These are phyloP conservation scores for Nymphalis c-album DNA, from an alignment of 2,888 invertebrate genomes.

Conservation along the genomic window DNA sequence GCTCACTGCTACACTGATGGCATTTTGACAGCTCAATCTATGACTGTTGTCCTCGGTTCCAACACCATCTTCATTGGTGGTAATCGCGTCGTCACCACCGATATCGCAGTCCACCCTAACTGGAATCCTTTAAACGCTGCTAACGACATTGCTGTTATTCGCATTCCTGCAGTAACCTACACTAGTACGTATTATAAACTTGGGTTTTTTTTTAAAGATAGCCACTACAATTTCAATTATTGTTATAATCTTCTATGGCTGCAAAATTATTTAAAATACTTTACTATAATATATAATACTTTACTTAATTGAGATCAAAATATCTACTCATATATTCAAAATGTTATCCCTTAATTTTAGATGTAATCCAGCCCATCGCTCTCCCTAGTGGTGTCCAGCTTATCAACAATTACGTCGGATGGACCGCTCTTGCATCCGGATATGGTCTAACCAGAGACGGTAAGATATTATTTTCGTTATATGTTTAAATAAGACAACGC, in stretches of 20 bases:
- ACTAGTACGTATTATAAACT: background rate
- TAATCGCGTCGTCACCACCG: conserved; percentile 46
- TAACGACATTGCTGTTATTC: conserved; percentile 57
- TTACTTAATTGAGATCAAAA: background rate
- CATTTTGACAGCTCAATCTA: conserved; percentile 47
- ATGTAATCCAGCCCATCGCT: conserved; percentile 51
- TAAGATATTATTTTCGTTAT: conserved; percentile 37
- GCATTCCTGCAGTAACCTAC: conserved; percentile 34
- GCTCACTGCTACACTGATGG: conserved; percentile 58
- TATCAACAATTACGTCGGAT: conserved; percentile 44
- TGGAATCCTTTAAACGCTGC: conserved; percentile 50
- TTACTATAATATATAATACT: too few relatives aligned
- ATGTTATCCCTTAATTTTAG: conserved; percentile 42
- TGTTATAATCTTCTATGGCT: too few relatives aligned
- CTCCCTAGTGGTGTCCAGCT: conserved; percentile 48
- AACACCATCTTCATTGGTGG: conserved; percentile 55
- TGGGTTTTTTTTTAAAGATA: too few relatives aligned
- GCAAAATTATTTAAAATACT: too few relatives aligned
- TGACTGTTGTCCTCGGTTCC: conserved; percentile 59
- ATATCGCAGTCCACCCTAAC: conserved; percentile 48
- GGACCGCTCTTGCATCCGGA: conserved; percentile 53
- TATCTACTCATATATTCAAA: background rate
- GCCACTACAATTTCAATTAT: too few relatives aligned
- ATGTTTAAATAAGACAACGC: background rate
- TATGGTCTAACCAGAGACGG: conserved; percentile 54